Conservation (phyloP, 2,113 vertebrate genomes). For the Bungarus multicinctus region DNA sequence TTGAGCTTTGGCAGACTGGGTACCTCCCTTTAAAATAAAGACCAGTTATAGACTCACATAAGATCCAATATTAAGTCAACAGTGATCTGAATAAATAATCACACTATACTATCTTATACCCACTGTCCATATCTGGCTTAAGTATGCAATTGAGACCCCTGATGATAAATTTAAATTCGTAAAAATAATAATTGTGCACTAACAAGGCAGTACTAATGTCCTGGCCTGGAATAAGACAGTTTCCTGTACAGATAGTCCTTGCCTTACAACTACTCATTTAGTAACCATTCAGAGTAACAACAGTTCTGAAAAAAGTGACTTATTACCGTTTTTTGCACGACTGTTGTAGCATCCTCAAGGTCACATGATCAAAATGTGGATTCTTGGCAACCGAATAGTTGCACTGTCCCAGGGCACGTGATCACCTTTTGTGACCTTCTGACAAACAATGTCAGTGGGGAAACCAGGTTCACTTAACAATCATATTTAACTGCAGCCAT, state of each 20-base stretch:
- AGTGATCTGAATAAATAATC: too few species aligned
- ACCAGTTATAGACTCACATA: too few species aligned
- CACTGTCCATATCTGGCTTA: neutral
- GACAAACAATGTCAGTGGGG: neutral
- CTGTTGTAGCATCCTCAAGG: neutral
- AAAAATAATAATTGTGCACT: neutral
- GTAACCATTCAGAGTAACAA: neutral
- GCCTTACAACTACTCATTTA: neutral
- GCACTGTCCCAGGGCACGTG: neutral
- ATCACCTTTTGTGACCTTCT: neutral
- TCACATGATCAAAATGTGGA: neutral
- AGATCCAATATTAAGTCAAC: neutral
- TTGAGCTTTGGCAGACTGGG: neutral
- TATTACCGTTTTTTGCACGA: neutral
- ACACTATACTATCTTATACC: neutral
- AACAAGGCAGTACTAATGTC: neutral
- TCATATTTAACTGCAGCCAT: neutral
- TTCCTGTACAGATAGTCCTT: neutral
- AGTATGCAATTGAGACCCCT: neutral
- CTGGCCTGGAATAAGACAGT: neutral
- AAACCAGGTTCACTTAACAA: neutral
- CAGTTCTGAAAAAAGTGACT: neutral
- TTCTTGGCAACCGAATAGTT: neutral
- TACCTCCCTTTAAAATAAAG: neutral
- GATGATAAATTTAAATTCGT: neutral